Base-by-base conservation (phyloP, 92 coral and sea anemone genomes). In the Phymanthus crucifer region DNA sequence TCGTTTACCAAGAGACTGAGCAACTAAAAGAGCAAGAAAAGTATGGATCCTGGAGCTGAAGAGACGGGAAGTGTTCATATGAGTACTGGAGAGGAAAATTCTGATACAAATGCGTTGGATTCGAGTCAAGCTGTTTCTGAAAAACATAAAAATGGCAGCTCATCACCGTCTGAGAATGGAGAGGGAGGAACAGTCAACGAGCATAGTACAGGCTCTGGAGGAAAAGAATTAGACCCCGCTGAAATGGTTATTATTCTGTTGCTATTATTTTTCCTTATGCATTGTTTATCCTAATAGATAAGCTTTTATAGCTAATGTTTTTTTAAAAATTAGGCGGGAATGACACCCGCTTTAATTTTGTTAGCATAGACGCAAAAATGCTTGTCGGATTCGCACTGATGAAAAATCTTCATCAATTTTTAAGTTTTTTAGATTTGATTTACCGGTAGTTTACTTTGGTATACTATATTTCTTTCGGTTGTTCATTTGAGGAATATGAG, bases 41-140 rank as follows among this genome's bases (percentile, higher is more conserved):
- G 32, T 50, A 92, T 92, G 97, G 89, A 85, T 82, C 46, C 75
- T 68, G 94, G 87, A 52, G 82, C 83, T 23, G 92, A 92, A 83
- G 97, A 90, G 54, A 76, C 85, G 23, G 70, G 67, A 23, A 84
- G 87, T 85, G 72, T 82, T 43, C 70, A 78, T 64, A 80, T 71
- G 21, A 88, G 79, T 69, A 61, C 88, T 65, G 87, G 79, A 26
- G 93, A 86, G 73, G 82, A 78, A 74, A 78, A 78, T 45, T 91
- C 93, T 16, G 91, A 88, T 70, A 89, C 78, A 66, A 80, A 74
- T 73, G 73, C 75, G 29, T 74, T 83, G 46, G 97, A 90, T 18
- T 83, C 90, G 32, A 36, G 74, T 56, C 64, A 87, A 72, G 82
- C 88, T 26, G 87, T 80, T n/a, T 78, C 94, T 84, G 93, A 87